Base-by-base conservation (phyloP, 2,797 vertebrate genomes). In the Iguana delicatissima region DNA sequence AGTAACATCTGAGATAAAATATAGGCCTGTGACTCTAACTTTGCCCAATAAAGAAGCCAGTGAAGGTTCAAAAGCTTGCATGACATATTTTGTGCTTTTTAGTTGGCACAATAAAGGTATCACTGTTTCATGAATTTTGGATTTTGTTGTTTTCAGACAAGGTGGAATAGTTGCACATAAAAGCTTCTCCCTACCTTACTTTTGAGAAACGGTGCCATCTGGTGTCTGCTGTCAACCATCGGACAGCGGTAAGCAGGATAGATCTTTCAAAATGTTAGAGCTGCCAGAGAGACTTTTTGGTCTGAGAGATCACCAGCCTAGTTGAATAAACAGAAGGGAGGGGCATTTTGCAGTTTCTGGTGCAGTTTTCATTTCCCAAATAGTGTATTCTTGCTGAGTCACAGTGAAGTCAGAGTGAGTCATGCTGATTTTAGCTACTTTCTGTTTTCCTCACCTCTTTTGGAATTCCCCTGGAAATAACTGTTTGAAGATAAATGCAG, bases 181-280 rank as follows among this genome's bases (percentile, higher is more conserved):
- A 32, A 59, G 14, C 55, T 10, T 16, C 8, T 62, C 8, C 55
- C 38, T 35, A 74, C 24, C 64, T 89, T 26, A 83, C 73, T 42
- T 46, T 59, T 89, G 89, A 22, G 59, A 38, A 74, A 83, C 83
- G 29, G 32, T 62, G 90, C 67, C 20, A 57, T 85, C 85, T 85
- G 55, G 89, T 88, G 76, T 52, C 46, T 20, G 84, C 73, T 35
- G 50, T n/a, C 13, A 7, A 73, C 14, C 32, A 26, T 80, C 12
- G 38, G 46, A n/a, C 13, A 18, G 14, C 12, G 14, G 5, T 14
- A 80, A 80, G 10, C 24, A 52, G 77, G 77, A n/a, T 50, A 79
- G 22, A 26, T 62, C 24, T 64, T 64, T 64, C 22, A 38, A 42
- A 42, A 26, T 64, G 38, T 42, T 42, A 67, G n/a, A 62, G 14